Evolutionary conservation across 2,113 vertebrate species (phyloP).

Genomic region (Xiphophorus couchianus): DNA sequence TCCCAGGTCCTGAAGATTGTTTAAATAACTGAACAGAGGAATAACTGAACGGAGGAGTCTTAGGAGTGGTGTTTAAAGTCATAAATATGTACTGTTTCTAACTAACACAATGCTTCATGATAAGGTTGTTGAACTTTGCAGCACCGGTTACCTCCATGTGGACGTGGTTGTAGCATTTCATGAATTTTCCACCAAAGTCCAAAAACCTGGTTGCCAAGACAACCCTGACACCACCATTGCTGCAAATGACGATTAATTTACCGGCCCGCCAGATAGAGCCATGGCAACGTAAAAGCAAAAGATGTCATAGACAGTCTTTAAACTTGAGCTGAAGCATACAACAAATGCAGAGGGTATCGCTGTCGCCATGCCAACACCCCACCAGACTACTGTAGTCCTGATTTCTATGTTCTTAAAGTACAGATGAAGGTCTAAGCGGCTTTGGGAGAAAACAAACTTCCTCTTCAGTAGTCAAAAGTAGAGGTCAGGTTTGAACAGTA

Average conservation of each 20-base stretch:
- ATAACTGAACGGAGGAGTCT: not conserved
- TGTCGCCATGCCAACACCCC: slow-evolving; percentile 42
- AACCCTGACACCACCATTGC: slow-evolving; percentile 21
- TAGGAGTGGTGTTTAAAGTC: not conserved
- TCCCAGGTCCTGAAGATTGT: not conserved
- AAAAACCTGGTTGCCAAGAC: slow-evolving; percentile 37
- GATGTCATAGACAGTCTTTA: slow-evolving; percentile 38
- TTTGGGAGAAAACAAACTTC: slow-evolving; percentile 10
- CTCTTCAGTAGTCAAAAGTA: not conserved
- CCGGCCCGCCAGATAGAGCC: slow-evolving; percentile 5
- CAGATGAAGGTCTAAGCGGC: slow-evolving; percentile 14
- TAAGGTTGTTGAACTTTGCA: slow-evolving; percentile 18
- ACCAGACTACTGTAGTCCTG: slow-evolving; percentile 1
- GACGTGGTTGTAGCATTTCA: slow-evolving; percentile 1
- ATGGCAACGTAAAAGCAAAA: slow-evolving; percentile 38
- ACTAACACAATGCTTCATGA: no score
- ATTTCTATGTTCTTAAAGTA: slow-evolving; percentile 31
- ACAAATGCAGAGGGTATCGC: slow-evolving; percentile 16
- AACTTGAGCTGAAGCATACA: slow-evolving; percentile 27
- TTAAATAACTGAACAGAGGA: not conserved
- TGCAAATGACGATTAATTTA: slow-evolving; percentile 18
- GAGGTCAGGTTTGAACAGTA: not conserved
- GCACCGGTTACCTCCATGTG: not conserved
- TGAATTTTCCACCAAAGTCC: slow-evolving; percentile 35
- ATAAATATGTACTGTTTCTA: not conserved